Conservation (phyloP, 1,140 invertebrate species). For the Antheraea mylitta region DNA sequence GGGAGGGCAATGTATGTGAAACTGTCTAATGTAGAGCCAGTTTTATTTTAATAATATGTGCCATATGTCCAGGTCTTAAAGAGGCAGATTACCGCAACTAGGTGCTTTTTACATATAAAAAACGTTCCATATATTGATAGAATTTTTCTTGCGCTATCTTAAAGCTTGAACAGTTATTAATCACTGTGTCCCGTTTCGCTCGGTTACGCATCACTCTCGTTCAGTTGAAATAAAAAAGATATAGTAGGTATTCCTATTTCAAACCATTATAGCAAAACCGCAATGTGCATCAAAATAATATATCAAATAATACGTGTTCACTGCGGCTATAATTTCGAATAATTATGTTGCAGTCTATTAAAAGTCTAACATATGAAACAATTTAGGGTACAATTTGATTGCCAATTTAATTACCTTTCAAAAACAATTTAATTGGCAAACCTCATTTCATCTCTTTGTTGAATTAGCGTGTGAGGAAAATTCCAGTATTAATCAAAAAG, state of each 20-base stretch:
- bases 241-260: not conserved
- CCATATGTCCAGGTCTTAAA: no score
- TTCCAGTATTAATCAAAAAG: no score
- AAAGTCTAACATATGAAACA: not conserved
- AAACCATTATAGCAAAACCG: not conserved
- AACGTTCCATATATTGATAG: not conserved
- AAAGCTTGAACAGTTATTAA: conserved; percentile 4
- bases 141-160: not conserved
- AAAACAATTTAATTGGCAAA: no score
- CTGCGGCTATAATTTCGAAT: not conserved
- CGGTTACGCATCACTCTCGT: not conserved
- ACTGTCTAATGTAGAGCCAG: no score
- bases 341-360: not conserved
- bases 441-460: no score
- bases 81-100: no score
- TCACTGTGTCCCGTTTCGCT: conserved; percentile 6
- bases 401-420: no score
- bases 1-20: no score
- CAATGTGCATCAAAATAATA: conserved; percentile 6
- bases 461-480: no score
- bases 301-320: not conserved
- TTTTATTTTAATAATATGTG: no score
- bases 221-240: not conserved
- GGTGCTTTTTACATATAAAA: no score
- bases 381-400: no score